phyloP scores from a whole-genome alignment of 1,140 invertebrate genomes.

The Drosophila willistoni region DNA sequence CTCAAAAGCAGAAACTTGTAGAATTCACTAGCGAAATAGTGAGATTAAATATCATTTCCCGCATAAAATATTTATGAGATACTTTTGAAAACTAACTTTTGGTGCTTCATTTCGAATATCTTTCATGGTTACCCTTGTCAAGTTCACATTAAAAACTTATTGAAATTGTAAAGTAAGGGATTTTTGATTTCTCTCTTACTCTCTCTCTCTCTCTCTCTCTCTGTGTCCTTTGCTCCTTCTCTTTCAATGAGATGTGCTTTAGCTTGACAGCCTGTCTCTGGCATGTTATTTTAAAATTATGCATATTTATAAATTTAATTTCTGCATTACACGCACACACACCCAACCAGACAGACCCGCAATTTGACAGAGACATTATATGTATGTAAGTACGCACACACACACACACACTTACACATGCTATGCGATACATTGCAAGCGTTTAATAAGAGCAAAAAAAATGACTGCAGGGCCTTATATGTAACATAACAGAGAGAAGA shows the following conservation, averaged over 20 bases:
- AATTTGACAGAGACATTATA: constrained; percentile 40
- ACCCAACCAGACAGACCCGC: constrained; percentile 1
- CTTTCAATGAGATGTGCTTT: neutral
- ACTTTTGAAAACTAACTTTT: neutral
- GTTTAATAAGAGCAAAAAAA: constrained; percentile 33
- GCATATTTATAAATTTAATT: constrained; percentile 79
- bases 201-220: neutral
- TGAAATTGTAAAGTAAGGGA: constrained; percentile 10
- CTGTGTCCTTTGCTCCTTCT: neutral
- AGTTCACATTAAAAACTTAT: constrained; percentile 9
- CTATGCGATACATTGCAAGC: constrained; percentile 5
- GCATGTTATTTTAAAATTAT: constrained; percentile 69
- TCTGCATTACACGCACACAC: constrained; percentile 54
- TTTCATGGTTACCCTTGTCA: constrained; percentile 9
- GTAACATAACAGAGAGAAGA: constrained; percentile 5
- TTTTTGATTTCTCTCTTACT: neutral
- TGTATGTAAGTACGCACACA: neutral
- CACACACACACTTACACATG: neutral
- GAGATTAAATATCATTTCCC: too few relatives aligned
- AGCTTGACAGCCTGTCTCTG: constrained; percentile 30
- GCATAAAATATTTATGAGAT: neutral
- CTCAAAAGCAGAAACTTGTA: too few relatives aligned
- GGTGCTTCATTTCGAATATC: neutral
- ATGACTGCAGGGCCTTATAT: constrained; percentile 66
- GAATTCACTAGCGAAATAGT: too few relatives aligned